Evolutionary conservation across 2,888 invertebrate genomes (phyloP).

Genomic region (Catocala sponsa): DNA sequence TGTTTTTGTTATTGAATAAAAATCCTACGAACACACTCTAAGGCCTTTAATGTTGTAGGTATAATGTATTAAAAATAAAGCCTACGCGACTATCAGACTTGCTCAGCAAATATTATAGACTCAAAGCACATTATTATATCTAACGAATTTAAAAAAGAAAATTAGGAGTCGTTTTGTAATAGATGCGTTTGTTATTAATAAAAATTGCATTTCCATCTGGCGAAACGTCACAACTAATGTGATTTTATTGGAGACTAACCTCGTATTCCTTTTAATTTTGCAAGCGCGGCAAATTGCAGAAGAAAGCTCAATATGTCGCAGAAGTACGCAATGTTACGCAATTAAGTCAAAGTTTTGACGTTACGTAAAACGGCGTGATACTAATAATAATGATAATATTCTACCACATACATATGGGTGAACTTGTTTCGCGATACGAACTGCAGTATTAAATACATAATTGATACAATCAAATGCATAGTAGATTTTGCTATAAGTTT

Average conservation of each 20-base stretch:
- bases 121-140: constrained; percentile 64
- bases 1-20: constrained; percentile 19
- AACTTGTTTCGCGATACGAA: too few relatives aligned
- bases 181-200: constrained; percentile 51
- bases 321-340: constrained; percentile 1
- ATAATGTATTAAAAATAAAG: constrained; percentile 44
- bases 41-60: constrained; percentile 53
- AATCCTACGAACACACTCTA: constrained; percentile 30
- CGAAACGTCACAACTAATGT: constrained; percentile 59
- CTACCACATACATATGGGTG: too few relatives aligned
- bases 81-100: constrained; percentile 55
- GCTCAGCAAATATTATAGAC: constrained; percentile 58
- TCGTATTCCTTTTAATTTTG: constrained; percentile 3
- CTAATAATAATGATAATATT: too few relatives aligned
- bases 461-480: too few relatives aligned
- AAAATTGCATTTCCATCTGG: constrained; percentile 49
- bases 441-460: too few relatives aligned
- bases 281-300: not conserved
- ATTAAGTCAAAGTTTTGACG: not conserved
- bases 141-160: constrained; percentile 73
- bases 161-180: constrained; percentile 61
- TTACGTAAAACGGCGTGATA: not conserved
- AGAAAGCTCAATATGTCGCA: not conserved
- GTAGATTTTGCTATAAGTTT: too few relatives aligned
- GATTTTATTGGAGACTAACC: constrained; percentile 59